Base-by-base conservation (phyloP, 2,888 invertebrate genomes). In the Pyrochroa serraticornis region DNA sequence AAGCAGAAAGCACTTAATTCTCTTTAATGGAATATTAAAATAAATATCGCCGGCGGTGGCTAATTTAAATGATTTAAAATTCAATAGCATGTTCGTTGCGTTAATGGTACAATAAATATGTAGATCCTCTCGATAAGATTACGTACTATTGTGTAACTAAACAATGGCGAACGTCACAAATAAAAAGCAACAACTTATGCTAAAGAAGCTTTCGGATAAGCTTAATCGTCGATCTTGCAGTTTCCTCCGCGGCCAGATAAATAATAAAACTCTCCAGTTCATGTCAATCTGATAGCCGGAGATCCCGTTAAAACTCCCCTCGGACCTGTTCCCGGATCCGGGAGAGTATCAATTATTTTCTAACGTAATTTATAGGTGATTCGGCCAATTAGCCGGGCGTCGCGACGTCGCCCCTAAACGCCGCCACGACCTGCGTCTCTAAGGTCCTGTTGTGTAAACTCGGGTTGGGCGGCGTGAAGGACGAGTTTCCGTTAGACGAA, bases 71-170 rank as follows among this genome's bases (percentile, higher is more conserved):
- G 72, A 75, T 76, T 76, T 75, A 73, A 77, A 76, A 76, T 77
- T 76, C 75, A 75, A 75, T 75, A 67, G 73, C 74, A 75, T 74
- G 75, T 75, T 73, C 70, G 69, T 63, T 73, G 75, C 74, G 74
- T 75, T 77, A 75, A 76, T 77, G 73, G 75, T 70, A 72, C 74
- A 74, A 77, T 77, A 76, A 77, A 77, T 75, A 76, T 76, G 76
- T 75, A 76, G 77, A 77, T 77, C 71, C 63, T 53, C 59, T 63
- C 69, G 75, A 75, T 75, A 75, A 76, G 74, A 75, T 74, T 71
- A 66, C 70, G 63, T 68, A 69, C 68, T 71, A 71, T 74, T 73
- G 72, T 74, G 70, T 60, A 67, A 60, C 65, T 63, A 66, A 71
- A 72, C 73, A 72, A 72, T 73, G 69, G 68, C 57, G 51, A 34